A percentile compares a stretch with the other conserved stretches of the same genome.
These are phyloP conservation scores for Pseudanteris insignis DNA, from an alignment of 2,888 invertebrate genomes.

Conservation along the genomic window DNA sequence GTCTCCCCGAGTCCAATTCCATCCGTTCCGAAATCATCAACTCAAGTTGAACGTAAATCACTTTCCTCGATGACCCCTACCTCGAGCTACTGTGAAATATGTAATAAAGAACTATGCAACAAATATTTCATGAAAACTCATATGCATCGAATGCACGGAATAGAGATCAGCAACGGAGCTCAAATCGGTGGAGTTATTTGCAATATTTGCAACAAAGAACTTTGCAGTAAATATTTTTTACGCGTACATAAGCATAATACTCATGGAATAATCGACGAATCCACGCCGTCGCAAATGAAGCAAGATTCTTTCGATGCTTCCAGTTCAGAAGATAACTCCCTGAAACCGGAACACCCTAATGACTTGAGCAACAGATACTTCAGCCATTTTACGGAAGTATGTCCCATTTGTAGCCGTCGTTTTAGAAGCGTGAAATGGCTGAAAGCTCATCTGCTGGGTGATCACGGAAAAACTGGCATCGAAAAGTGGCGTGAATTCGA, in stretches of 20 bases:
- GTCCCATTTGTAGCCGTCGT: constrained; percentile 85
- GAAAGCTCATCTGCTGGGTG: constrained; percentile 85
- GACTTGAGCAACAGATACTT: constrained; percentile 74
- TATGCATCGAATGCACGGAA: constrained; percentile 98
- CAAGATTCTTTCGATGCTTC: constrained; percentile 54
- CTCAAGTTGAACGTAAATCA: constrained; percentile 68
- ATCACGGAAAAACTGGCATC: constrained; percentile 78
- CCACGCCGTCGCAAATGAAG: constrained; percentile 59
- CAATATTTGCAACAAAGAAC: constrained; percentile 97
- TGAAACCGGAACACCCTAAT: constrained; percentile 70
- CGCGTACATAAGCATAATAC: constrained; percentile 98
- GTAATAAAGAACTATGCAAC: constrained; percentile 98
- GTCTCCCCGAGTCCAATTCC: constrained; percentile 41
- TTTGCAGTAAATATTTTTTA: constrained; percentile 97
- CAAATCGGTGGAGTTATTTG: constrained; percentile 94
- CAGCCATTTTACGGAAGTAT: constrained; percentile 78
- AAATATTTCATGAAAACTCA: constrained; percentile 99
- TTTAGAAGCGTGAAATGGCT: constrained; percentile 90
- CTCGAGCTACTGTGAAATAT: constrained; percentile 94
- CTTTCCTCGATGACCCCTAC: constrained; percentile 75
- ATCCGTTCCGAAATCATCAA: constrained; percentile 29
- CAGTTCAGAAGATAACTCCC: constrained; percentile 63
- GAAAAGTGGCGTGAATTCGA: constrained; percentile 74
- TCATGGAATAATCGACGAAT: constrained; percentile 93
- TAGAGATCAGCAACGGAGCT: constrained; percentile 90